Evolutionary conservation across 2,113 vertebrate genomes (phyloP).

Genomic region (Lonchura striata): DNA sequence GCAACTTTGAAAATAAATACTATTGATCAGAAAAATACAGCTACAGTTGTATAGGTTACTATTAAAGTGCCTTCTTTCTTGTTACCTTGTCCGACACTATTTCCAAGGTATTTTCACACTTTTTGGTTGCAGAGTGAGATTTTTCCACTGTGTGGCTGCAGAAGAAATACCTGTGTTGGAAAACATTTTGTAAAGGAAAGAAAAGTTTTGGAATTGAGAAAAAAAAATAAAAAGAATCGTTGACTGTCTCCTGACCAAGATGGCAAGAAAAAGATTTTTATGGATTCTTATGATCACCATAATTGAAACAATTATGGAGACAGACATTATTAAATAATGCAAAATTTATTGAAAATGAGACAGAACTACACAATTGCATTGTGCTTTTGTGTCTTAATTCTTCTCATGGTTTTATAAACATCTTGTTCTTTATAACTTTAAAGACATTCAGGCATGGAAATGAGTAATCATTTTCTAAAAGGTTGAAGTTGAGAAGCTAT

Average conservation of each 20-base stretch:
- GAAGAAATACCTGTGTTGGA: neutral
- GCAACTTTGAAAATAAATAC: neutral
- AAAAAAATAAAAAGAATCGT: neutral
- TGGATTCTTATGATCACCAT: neutral
- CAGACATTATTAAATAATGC: neutral
- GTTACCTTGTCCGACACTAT: neutral
- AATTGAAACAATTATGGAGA: neutral
- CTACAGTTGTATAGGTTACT: neutral
- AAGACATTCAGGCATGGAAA: neutral
- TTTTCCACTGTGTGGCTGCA: neutral
- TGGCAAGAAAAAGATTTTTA: neutral
- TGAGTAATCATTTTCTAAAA: neutral
- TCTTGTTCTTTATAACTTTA: neutral
- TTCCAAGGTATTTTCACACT: neutral
- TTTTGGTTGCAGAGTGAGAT: neutral
- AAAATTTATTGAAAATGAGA: neutral
- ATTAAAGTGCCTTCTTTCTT: neutral
- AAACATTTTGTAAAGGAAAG: neutral
- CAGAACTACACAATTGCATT: neutral
- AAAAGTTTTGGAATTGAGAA: neutral
- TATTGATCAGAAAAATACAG: neutral
- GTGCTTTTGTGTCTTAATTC: neutral
- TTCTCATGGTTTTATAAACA: neutral
- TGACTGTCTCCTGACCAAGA: neutral
- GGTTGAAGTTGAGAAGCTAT: neutral